Percentiles rank a stretch among this genome's conserved stretches.
Evolutionary conservation across 2,888 invertebrate genomes (phyloP).

Genomic region (Cataglyphis altisquamis): DNA sequence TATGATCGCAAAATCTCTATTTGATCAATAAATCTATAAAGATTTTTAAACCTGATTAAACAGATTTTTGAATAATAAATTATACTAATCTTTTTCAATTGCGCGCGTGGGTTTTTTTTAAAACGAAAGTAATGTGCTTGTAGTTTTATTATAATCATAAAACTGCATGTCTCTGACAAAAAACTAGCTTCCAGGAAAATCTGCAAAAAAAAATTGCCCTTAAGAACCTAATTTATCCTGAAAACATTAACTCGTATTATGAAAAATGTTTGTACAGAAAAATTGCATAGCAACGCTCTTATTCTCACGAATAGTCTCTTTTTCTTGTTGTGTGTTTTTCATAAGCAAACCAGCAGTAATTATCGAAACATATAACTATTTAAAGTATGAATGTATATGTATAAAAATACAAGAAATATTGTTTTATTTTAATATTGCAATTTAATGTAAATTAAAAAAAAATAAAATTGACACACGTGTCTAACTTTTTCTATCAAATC

Average conservation of each 20-base stretch:
- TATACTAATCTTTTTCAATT: not conserved
- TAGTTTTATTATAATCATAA: not conserved
- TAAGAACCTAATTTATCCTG: conserved; percentile 37
- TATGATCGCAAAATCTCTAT: not conserved
- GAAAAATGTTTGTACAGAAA: conserved; percentile 30
- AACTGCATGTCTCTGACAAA: conserved; percentile 7
- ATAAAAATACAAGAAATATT: not conserved
- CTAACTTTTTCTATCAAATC: not conserved
- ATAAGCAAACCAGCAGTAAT: not conserved
- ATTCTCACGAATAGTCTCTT: conserved; percentile 37
- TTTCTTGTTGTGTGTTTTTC: conserved; percentile 15
- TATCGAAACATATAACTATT: conserved; percentile 7
- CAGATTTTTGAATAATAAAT: not conserved
- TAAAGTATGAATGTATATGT: not conserved
- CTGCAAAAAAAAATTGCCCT: conserved; percentile 8
- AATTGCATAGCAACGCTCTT: conserved; percentile 27
- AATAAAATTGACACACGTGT: not conserved
- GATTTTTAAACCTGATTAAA: not conserved
- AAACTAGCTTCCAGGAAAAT: conserved; percentile 18
- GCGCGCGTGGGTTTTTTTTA: not conserved
- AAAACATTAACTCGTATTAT: conserved; percentile 14
- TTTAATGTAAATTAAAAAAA: not conserved
- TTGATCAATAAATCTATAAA: not conserved
- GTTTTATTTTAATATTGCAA: not conserved
- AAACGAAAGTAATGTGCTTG: not conserved